These are phyloP conservation scores for Margaritifera margaritifera DNA, from an alignment of 2,888 invertebrate genomes.

Conservation along the genomic window DNA sequence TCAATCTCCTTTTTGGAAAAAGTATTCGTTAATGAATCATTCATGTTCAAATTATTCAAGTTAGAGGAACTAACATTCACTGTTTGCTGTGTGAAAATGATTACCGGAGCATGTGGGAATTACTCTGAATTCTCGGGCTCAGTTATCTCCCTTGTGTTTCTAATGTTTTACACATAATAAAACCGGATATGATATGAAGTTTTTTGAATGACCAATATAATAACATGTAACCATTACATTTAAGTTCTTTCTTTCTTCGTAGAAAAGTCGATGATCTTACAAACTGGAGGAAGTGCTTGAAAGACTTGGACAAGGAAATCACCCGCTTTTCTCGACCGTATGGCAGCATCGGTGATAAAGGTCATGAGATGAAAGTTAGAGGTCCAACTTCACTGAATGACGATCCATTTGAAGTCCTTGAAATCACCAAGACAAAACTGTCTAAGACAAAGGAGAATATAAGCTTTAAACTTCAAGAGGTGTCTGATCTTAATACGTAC, in stretches of 20 bases:
- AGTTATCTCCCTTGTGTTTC: too few species aligned
- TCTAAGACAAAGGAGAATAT: conserved; percentile 41
- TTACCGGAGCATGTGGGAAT: too few species aligned
- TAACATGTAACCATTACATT: too few species aligned
- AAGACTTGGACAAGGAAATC: conserved; percentile 36
- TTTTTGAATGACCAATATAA: too few species aligned
- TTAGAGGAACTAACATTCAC: too few species aligned
- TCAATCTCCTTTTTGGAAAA: too few species aligned
- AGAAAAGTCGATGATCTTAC: conserved; percentile 31
- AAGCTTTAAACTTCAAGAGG: conserved; percentile 18
- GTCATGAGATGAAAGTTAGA: background rate
- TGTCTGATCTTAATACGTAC: background rate
- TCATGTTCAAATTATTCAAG: too few species aligned
- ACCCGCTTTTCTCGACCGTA: conserved; percentile 25
- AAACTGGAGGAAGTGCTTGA: conserved; percentile 21
- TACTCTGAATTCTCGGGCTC: too few species aligned
- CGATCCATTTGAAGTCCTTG: conserved; percentile 23
- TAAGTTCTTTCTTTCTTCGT: background rate
- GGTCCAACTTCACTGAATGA: conserved; percentile 16
- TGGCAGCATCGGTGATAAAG: conserved; percentile 3
- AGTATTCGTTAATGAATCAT: too few species aligned
- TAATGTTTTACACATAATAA: too few species aligned
- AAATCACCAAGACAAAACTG: conserved; percentile 29
- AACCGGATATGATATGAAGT: too few species aligned
- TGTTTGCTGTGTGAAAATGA: too few species aligned